Evolutionary conservation across 2,797 vertebrate genomes (phyloP), one percentile per base, ranked within the genome.

Genomic region (Peromyscus attwateri): DNA sequence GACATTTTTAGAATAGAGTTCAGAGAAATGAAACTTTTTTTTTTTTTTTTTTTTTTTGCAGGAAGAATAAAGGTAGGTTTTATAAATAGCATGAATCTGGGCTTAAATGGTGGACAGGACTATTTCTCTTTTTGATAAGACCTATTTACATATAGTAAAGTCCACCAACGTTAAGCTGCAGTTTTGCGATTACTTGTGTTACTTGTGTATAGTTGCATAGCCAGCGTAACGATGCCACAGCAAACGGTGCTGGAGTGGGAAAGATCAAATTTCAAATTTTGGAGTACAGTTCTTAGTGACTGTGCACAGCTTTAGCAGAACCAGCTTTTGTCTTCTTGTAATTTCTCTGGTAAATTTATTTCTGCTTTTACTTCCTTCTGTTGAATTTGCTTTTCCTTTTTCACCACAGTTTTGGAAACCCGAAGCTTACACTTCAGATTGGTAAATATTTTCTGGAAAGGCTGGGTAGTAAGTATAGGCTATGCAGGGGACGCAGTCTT

Each of bases 1-100:
- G 85, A 91, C 12, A 92, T 49, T 84, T 95, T 88, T 2, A 91
- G 76, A 76, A 90, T 16, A 73, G 31, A 94, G 68, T 94, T 95
- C 9, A n/a, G 40, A 84, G 89, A 92, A 91, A 90, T 76, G 68
- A 96, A 95, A 76, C 6, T 40, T 40, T 40, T 40, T 40, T 40
- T 40, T 40, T 40, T 40, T 40, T 40, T 40, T 85, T 21, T 75
- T n/a, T 64, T 76, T 21, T 75, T n/a, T 64, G 71, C 7, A 88
- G 88, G 85, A 64, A 87, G 64, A 94, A 70, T 77, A 92, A 88
- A 95, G n/a, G 19, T 64, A 88, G 19, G 10, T 64, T 62, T 90
- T 68, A 87, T 79, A 94, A 73, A 57, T 14, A 62, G 55, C 46
- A 80, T 66, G 87, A 91, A 73, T 46, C 29, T 83, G 19, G n/a